Evolutionary conservation across 2,888 invertebrate genomes (phyloP).

Genomic region (Cheilosia scutellata): DNA sequence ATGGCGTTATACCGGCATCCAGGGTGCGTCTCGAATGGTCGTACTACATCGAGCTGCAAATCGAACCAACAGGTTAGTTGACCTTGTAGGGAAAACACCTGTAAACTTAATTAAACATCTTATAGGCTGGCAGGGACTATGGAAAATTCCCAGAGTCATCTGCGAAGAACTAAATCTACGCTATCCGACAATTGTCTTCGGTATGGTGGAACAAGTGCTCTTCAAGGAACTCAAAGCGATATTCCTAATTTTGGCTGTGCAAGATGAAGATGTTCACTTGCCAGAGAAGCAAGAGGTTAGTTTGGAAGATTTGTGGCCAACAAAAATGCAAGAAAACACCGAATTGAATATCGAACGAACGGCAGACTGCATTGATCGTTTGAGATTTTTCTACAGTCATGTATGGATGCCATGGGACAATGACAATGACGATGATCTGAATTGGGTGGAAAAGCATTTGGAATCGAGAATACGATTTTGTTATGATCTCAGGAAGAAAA

Average conservation of each 20-base stretch:
- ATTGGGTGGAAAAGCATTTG: slow-evolving; percentile 86
- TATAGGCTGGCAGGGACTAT: slow-evolving; percentile 87
- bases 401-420: slow-evolving; percentile 88
- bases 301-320: slow-evolving; percentile 86
- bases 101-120: neutral
- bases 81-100: neutral
- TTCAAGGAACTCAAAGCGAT: slow-evolving; percentile 85
- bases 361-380: slow-evolving; percentile 86
- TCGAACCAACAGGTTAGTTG: slow-evolving; percentile 84
- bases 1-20: slow-evolving; percentile 84
- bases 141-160: slow-evolving; percentile 86
- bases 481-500: slow-evolving; percentile 86
- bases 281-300: slow-evolving; percentile 86
- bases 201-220: slow-evolving; percentile 85
- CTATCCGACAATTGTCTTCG: slow-evolving; percentile 86
- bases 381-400: slow-evolving; percentile 86
- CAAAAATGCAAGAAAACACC: slow-evolving; percentile 85
- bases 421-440: slow-evolving; percentile 85
- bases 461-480: slow-evolving; percentile 86
- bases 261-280: slow-evolving; percentile 86
- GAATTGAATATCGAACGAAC: slow-evolving; percentile 85
- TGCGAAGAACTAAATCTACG: slow-evolving; percentile 86
- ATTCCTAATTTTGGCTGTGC: slow-evolving; percentile 86
- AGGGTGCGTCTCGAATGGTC: slow-evolving; percentile 86
- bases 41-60: slow-evolving; percentile 85